Evolutionary conservation across 2,888 invertebrate genomes (phyloP).

Genomic region (Pachycephus smyrnensis): DNA sequence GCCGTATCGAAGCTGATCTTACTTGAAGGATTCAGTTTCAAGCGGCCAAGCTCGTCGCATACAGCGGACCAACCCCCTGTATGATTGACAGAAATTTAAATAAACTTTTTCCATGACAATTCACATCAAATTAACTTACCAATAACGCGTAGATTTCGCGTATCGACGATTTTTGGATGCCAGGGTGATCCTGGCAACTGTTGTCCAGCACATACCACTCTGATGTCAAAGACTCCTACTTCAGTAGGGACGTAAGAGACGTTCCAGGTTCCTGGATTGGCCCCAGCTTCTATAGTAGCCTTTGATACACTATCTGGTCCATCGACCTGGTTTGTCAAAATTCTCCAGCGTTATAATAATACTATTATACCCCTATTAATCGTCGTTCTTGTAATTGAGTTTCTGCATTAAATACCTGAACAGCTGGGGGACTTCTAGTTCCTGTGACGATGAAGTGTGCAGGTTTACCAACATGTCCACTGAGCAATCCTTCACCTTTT

Average conservation of each 20-base stretch:
- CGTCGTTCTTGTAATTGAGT: slow-evolving; percentile 3
- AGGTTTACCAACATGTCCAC: slow-evolving; percentile 69
- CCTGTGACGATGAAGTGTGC: slow-evolving; percentile 69
- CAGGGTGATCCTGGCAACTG: slow-evolving; percentile 84
- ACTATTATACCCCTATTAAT: slow-evolving; percentile 4
- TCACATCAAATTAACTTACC: slow-evolving; percentile 39
- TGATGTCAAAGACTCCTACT: slow-evolving; percentile 91
- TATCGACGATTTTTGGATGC: slow-evolving; percentile 78
- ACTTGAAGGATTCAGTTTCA: slow-evolving; percentile 75
- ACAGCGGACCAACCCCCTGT: slow-evolving; percentile 88
- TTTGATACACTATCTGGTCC: slow-evolving; percentile 73
- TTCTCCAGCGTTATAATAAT: background rate
- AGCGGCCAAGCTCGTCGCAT: slow-evolving; percentile 79
- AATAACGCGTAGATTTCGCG: slow-evolving; percentile 71
- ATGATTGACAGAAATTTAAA: background rate
- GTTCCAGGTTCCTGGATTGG: slow-evolving; percentile 83
- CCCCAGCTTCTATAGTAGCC: slow-evolving; percentile 74
- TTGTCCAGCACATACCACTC: slow-evolving; percentile 75
- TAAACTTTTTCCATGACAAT: background rate
- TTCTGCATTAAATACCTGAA: slow-evolving; percentile 47
- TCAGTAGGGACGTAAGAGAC: slow-evolving; percentile 92
- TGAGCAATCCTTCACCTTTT: slow-evolving; percentile 72
- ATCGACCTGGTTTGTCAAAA: slow-evolving; percentile 62
- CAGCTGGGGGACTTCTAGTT: slow-evolving; percentile 63
- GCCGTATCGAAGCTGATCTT: slow-evolving; percentile 89